Conservation (phyloP, 1,140 invertebrate genomes). For the Drosophila lini region DNA sequence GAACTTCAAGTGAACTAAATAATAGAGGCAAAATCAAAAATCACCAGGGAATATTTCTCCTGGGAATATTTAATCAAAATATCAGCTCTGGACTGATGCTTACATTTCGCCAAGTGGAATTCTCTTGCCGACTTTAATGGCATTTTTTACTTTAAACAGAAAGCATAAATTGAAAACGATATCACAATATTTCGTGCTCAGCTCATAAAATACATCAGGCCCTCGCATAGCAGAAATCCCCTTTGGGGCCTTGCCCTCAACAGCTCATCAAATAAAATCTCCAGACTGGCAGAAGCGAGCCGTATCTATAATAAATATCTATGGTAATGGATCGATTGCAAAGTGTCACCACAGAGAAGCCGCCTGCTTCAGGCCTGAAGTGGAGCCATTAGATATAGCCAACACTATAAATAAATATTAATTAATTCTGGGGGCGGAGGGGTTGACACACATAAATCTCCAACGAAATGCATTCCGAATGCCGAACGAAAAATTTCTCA, state of each 20-base stretch:
- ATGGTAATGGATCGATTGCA: conserved; percentile 60
- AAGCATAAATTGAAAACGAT: conserved; percentile 54
- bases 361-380: conserved; percentile 7
- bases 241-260: conserved; percentile 38
- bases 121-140: background rate
- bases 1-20: background rate
- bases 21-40: background rate
- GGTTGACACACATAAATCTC: conserved; percentile 56
- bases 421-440: conserved; percentile 52
- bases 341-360: conserved; percentile 49
- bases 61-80: background rate
- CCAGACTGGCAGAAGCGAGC: background rate
- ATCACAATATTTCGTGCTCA: conserved; percentile 31
- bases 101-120: background rate
- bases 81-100: background rate
- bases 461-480: conserved; percentile 51
- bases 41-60: background rate
- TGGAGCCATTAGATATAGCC: conserved; percentile 33
- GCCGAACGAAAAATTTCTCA: conserved; percentile 32
- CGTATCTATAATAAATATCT: conserved; percentile 39
- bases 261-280: conserved; percentile 63
- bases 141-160: conserved; percentile 15
- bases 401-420: conserved; percentile 77
- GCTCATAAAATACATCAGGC: conserved; percentile 65
- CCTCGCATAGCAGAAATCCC: conserved; percentile 60